Evolutionary conservation across 1,140 invertebrate species (phyloP), one percentile per base, ranked within the genome.

Genomic region (Zophobas morio): DNA sequence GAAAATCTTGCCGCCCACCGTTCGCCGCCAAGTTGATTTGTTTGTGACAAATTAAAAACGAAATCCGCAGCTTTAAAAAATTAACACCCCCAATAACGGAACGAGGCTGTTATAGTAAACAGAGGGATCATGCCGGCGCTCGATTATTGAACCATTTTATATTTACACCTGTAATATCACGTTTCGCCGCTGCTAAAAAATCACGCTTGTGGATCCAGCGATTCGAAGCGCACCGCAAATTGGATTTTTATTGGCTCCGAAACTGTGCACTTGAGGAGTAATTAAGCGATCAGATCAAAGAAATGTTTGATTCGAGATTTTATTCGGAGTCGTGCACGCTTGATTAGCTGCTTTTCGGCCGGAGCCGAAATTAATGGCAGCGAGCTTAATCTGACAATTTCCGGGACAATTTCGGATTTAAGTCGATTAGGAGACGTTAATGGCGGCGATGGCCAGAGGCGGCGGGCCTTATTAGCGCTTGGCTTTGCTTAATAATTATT

Each of bases 71-170:
- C 37, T 66, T 66, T 66, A 66, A 66, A 66, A 66, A 66, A 66
- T 42, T 66, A 60, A 60, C 39, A 66, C n/a, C 54, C 2, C 3
- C 54, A 34, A 42, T 51, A 20, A 51, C n/a, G 49, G 33, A 42
- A 42, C 3, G 20, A 39, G 60, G 40, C 37, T 66, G n/a, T 4
- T 32, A 66, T 33, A n/a, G 60, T 66, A 66, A 66, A 66, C 60
- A 66, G n/a, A 37, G 39, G 39, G 60, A 66, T 66, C 60, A 66
- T 42, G 39, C 60, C 20, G n/a, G 60, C 42, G n/a, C 42, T 66
- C 60, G 60, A 66, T 66, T 66, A 66, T 66, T 66, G 60, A 66
- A 66, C 60, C 60, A 66, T 66, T 66, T 66, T 66, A 66, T 66
- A 66, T 66, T 66, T 66, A 66, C 60, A 66, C 60, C 60, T 66